Evolutionary conservation across 92 coral and sea anemone species (phyloP).

Genomic region (Phymanthus crucifer): DNA sequence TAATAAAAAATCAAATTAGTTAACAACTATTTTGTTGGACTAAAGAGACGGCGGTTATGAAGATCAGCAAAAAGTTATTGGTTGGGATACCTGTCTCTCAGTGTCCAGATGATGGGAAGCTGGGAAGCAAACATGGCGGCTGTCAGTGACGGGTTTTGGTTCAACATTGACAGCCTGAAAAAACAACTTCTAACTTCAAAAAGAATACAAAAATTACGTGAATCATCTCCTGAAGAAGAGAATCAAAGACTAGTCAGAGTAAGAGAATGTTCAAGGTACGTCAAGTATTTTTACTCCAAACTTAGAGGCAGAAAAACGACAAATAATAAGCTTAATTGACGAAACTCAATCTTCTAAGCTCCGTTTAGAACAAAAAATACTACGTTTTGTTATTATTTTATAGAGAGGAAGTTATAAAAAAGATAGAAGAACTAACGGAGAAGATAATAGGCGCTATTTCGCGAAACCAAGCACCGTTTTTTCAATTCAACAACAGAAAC

Average conservation of each 20-base stretch:
- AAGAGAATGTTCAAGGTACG: slow-evolving; percentile 60
- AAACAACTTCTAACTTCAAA: slow-evolving; percentile 43
- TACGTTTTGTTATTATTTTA: not conserved
- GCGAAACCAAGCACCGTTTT: slow-evolving; percentile 60
- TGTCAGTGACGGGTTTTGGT: slow-evolving; percentile 59
- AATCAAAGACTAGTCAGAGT: slow-evolving; percentile 43
- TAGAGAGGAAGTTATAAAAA: slow-evolving; percentile 72
- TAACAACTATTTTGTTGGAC: no score
- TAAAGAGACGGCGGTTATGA: no score
- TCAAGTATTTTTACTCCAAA: not conserved
- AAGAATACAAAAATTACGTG: slow-evolving; percentile 51
- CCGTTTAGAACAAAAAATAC: no score
- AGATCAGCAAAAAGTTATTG: no score
- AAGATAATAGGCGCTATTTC: slow-evolving; percentile 52
- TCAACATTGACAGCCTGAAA: slow-evolving; percentile 61
- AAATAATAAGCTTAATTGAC: no score
- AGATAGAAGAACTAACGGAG: slow-evolving; percentile 69
- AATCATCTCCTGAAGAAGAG: slow-evolving; percentile 25
- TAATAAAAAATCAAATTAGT: no score
- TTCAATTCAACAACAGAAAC: slow-evolving; percentile 72
- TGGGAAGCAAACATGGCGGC: slow-evolving; percentile 62
- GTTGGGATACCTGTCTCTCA: slow-evolving; percentile 13
- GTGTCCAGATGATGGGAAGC: not conserved
- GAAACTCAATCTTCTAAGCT: no score
- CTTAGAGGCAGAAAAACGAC: not conserved